Conservation (phyloP, 64 coral and sea anemone genomes). For the Catalaphyllia jardinei region DNA sequence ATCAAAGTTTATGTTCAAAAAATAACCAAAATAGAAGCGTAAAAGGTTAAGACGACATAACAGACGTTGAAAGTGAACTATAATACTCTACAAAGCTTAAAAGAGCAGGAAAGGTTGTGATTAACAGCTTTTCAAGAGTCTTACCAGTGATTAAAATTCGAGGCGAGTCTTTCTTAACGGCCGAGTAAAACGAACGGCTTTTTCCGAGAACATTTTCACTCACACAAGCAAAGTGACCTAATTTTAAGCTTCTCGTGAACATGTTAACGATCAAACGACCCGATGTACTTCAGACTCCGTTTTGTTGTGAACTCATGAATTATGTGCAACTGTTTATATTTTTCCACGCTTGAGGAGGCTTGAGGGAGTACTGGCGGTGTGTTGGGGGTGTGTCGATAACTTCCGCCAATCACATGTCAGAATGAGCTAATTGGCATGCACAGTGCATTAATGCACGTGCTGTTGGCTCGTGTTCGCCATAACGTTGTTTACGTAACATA, state of each 20-base stretch:
- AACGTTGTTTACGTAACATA: too few species aligned
- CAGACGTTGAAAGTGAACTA: background rate
- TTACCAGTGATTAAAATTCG: conserved; percentile 66
- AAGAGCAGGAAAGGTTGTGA: background rate
- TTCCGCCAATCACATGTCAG: conserved; percentile 37
- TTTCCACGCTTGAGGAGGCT: background rate
- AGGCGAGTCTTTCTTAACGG: conserved; percentile 12
- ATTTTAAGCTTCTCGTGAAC: conserved; percentile 46
- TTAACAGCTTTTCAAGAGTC: too few species aligned
- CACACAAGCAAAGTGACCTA: background rate
- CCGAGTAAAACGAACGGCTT: conserved; percentile 17
- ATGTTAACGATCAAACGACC: conserved; percentile 2
- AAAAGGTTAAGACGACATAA: background rate
- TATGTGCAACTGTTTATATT: conserved; percentile 7
- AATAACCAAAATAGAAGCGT: background rate
- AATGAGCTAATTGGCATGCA: background rate
- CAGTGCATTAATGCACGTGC: background rate
- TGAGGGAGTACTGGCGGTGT: conserved; percentile 7
- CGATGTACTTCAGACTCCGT: background rate
- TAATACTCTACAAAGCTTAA: background rate
- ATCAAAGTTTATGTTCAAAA: background rate
- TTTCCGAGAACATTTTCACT: conserved; percentile 11
- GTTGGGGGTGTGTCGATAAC: conserved; percentile 27
- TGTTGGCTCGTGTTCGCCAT: background rate
- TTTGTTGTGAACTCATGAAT: background rate